A percentile compares a stretch with the other conserved stretches of the same genome.
Conservation (phyloP, 2,113 vertebrate genomes). For the Microtus oregoni region DNA sequence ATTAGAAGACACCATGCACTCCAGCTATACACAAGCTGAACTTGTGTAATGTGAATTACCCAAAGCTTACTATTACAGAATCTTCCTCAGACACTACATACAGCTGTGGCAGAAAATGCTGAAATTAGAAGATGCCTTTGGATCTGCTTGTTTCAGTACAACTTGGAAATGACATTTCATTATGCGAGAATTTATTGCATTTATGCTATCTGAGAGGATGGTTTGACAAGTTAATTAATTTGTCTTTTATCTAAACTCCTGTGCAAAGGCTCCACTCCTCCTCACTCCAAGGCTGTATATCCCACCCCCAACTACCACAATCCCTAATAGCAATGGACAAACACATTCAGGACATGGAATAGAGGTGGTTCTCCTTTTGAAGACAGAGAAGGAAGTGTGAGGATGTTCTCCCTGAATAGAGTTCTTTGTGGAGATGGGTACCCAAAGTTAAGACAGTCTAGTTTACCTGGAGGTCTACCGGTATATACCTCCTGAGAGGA, state of each 20-base stretch:
- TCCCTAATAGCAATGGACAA: background rate
- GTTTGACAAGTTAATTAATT: constrained; percentile 79
- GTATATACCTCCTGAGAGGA: background rate
- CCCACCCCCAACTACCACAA: background rate
- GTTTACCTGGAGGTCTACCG: background rate
- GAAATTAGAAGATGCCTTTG: constrained; percentile 54
- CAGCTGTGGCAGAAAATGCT: background rate
- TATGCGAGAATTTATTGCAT: constrained; percentile 72
- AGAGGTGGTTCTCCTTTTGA: background rate
- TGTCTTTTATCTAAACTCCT: constrained; percentile 63
- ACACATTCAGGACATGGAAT: background rate
- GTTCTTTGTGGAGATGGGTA: background rate
- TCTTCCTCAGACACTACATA: background rate
- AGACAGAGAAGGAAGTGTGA: background rate
- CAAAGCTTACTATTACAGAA: background rate
- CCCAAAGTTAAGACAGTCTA: background rate
- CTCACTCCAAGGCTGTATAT: background rate
- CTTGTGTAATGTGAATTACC: background rate
- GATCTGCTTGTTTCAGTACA: constrained; percentile 55
- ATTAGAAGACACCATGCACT: background rate
- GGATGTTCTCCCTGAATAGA: background rate
- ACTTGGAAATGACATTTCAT: constrained; percentile 78
- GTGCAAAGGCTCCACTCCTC: background rate
- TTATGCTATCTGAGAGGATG: constrained; percentile 63
- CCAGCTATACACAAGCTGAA: background rate